These are phyloP conservation scores for Amazona vittata DNA, from an alignment of 2,113 vertebrate genomes.

Conservation along the genomic window DNA sequence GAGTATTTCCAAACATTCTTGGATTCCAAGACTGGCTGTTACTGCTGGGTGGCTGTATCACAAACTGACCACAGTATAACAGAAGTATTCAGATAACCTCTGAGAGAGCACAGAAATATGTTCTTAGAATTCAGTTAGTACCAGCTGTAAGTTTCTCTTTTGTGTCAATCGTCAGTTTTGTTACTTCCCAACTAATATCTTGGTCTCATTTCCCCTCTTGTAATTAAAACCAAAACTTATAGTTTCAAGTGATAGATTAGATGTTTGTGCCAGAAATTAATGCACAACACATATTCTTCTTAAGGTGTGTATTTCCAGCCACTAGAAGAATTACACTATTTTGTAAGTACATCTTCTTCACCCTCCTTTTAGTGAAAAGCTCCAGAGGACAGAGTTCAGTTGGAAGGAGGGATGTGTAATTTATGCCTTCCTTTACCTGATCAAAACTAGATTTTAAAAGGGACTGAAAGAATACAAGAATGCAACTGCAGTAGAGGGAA, in stretches of 20 bases:
- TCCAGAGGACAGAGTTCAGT: neutral
- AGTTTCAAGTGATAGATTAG: neutral
- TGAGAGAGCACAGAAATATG: neutral
- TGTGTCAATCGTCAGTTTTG: neutral
- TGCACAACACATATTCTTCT: neutral
- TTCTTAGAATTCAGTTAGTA: neutral
- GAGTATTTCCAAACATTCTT: neutral
- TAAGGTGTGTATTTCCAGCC: neutral
- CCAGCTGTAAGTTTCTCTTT: neutral
- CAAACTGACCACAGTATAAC: neutral
- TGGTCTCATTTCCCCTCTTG: neutral
- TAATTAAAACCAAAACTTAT: neutral
- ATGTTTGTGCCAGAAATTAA: neutral
- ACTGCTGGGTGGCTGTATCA: neutral
- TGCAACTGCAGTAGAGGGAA: neutral
- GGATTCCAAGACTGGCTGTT: neutral
- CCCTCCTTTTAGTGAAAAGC: neutral
- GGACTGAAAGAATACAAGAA: neutral
- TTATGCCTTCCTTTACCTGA: neutral
- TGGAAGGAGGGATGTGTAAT: neutral
- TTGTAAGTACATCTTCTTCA: neutral
- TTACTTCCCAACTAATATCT: neutral
- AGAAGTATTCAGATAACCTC: neutral
- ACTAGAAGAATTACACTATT: neutral
- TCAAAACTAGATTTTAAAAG: neutral